Base-by-base conservation (phyloP, 2,888 invertebrate species). In the Phyto melanocephala region DNA sequence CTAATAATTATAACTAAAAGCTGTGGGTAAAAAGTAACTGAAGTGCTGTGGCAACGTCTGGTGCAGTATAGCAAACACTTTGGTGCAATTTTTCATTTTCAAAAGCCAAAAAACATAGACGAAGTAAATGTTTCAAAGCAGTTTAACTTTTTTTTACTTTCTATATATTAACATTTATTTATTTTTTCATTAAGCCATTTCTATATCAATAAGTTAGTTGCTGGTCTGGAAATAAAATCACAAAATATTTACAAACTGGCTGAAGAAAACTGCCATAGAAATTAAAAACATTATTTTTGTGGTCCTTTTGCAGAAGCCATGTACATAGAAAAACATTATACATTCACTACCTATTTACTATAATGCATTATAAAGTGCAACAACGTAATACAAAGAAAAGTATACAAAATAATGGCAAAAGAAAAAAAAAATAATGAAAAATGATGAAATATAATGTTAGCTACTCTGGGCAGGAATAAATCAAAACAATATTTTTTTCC, bases 381-480 rank as follows among this genome's bases (percentile, higher is more conserved):
- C 17, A 2, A 2, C 56, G 24, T 1, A 56, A 20, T 6, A 5
- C n/a, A 58, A 45, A 62, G 62, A 1, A 45, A 52, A n/a, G n/a
- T n/a, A 42, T 35, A 17, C 17, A 52, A 52, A 47, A n/a, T n/a
- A 40, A 52, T 40, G 24, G 28, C 45, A 37, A 7, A 8, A 47
- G 1, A 28, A 62, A 54, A 52, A 72, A 60, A 13, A 11, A 8
- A 24, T 45, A 70, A 71, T 74, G 74, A 81, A 81, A 74, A 81
- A 78, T 81, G 77, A 81, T 81, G 63, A 78, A 78, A 81, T 68
- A 47, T 40, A 63, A n/a, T n/a, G n/a, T 63, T 71, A 50, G 63
- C 70, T 54, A 71, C 70, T 56, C 54, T 7, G 37, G 33, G 15
- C 35, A n/a, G 47, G 71, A 56, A 71, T 78, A 63, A 56, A 71